Evolutionary conservation across 2,888 invertebrate genomes (phyloP).

Genomic region (Hyposoter dolosus): DNA sequence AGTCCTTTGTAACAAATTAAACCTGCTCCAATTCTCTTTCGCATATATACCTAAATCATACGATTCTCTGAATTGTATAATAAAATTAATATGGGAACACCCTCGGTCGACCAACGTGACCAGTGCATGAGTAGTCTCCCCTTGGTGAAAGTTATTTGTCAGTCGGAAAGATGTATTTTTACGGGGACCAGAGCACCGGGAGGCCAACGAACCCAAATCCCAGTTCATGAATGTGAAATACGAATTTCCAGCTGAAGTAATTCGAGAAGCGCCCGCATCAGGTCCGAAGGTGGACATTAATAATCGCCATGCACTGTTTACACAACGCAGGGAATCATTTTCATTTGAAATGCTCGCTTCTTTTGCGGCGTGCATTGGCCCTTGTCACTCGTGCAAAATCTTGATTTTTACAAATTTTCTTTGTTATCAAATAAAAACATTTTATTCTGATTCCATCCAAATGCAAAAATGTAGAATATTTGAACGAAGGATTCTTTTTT

Average conservation of each 20-base stretch:
- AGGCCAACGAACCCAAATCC: constrained; percentile 70
- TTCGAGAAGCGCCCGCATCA: constrained; percentile 54
- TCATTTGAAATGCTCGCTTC: constrained; percentile 39
- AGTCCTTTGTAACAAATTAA: constrained; percentile 2
- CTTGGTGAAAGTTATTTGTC: constrained; percentile 71
- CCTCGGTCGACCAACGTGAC: background rate
- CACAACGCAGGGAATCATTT: constrained; percentile 49
- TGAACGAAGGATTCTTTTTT: background rate
- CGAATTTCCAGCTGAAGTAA: constrained; percentile 63
- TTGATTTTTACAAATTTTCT: background rate
- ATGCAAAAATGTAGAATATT: background rate
- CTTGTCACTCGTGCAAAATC: background rate
- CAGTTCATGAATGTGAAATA: constrained; percentile 81
- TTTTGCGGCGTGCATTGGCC: background rate
- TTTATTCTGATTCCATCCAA: background rate
- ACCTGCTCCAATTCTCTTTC: constrained; percentile 46
- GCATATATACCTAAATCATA: constrained; percentile 20
- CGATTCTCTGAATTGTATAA: constrained; percentile 42
- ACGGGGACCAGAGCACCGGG: constrained; percentile 57
- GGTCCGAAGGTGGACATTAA: constrained; percentile 45
- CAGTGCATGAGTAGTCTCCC: constrained; percentile 29
- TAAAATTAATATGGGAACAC: constrained; percentile 34
- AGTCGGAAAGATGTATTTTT: constrained; percentile 68
- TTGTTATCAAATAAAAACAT: background rate
- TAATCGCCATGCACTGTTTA: constrained; percentile 34